Evolutionary conservation across 2,888 invertebrate genomes (phyloP), one percentile per base, ranked within the genome.

Genomic region (Acanthacorydalis orientalis): DNA sequence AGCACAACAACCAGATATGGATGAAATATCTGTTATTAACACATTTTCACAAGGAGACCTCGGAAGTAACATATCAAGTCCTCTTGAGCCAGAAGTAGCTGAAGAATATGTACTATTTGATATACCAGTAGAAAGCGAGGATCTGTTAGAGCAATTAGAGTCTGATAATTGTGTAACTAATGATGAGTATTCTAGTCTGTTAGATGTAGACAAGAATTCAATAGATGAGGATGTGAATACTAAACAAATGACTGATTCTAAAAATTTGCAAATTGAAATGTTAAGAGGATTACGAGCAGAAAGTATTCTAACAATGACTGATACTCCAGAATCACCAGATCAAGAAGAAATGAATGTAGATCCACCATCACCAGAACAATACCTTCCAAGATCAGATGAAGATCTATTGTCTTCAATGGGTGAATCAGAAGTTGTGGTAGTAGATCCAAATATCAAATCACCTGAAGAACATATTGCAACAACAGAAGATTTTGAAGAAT

Each of bases 41-140:
- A 69, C 70, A 31, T 70, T 73, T 50, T 68, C 70, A 1, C 69
- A 72, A 49, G 66, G 68, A 1, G 73, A 73, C 54, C 57, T 74
- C 12, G 66, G 63, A 1, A 76, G 78, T 40, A 75, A 74, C 2
- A 74, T 79, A 31, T 74, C 78, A 0, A 75, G 78, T 46, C 72
- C 75, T 1, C 61, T 75, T 16, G 78, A 76, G 55, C 64, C 71
- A 0, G 73, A 72, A 51, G 72, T 73, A 52, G 67, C 72, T 6
- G 76, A 78, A 51, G 77, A 79, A 52, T 80, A 76, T 56, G 69
- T 79, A 8, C 57, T 80, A 1, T 80, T 78, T 56, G 78, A 77
- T 54, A 69, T 76, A 52, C 66, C 73, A 1, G 68, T 68, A 2
- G 70, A 73, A 31, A 68, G 72, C 35, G 77, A 77, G 50, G 75